phyloP scores from a whole-genome alignment of 35 echinoderm and acorn worm species.

The Apostichopus japonicus region DNA sequence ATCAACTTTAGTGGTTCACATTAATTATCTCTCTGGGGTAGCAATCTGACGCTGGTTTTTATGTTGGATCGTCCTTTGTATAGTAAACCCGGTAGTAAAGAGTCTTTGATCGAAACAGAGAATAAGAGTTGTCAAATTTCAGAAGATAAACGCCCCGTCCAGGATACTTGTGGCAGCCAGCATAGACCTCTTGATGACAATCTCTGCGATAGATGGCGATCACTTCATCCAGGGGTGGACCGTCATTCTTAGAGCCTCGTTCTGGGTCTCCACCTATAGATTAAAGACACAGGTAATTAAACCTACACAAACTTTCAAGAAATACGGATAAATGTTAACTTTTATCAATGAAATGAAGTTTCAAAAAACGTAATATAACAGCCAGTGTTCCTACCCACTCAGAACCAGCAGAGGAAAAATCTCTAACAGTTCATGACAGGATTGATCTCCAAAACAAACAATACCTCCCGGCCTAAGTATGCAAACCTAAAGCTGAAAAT shows the following conservation, averaged over 20 bases:
- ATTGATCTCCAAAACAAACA: neutral
- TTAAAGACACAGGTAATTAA: neutral
- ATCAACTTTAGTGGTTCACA: too few species aligned
- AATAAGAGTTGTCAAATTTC: conserved; percentile 99
- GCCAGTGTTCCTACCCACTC: too few species aligned
- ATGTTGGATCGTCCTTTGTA: conserved; percentile 79
- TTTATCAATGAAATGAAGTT: neutral
- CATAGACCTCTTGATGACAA: conserved; percentile 86
- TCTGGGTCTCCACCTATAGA: conserved; percentile 71
- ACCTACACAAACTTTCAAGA: neutral
- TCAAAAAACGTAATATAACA: too few species aligned
- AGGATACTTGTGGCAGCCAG: conserved; percentile 94
- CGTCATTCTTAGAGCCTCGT: conserved; percentile 77
- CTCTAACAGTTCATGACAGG: too few species aligned
- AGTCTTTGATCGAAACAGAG: conserved; percentile 91
- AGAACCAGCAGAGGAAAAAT: too few species aligned
- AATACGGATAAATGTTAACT: neutral
- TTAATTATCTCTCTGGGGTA: too few species aligned
- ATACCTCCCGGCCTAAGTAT: neutral
- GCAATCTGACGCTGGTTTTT: neutral
- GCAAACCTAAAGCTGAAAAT: too few species aligned
- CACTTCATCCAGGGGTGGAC: conserved; percentile 94
- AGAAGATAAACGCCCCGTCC: conserved; percentile 92
- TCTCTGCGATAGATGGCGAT: conserved; percentile 95
- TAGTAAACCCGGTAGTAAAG: conserved; percentile 98